These are phyloP conservation scores for Tipula helvola DNA, from an alignment of 2,888 invertebrate species.

Conservation along the genomic window DNA sequence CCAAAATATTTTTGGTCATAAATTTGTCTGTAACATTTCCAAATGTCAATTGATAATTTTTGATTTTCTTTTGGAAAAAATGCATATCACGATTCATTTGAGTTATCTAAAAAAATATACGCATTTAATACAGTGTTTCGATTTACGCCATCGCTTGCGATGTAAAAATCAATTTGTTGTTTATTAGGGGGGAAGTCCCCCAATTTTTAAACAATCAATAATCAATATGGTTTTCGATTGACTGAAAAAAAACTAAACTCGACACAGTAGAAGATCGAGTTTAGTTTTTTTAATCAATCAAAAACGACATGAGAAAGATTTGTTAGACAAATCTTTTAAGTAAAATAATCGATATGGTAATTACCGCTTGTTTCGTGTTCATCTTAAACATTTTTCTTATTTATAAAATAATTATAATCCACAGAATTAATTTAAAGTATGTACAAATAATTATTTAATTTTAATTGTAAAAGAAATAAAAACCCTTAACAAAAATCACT, in stretches of 20 bases:
- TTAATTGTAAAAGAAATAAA: neutral
- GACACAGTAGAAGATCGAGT: no score
- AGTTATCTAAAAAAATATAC: neutral
- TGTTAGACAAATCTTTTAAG: neutral
- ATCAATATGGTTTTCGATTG: neutral
- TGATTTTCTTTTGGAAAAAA: neutral
- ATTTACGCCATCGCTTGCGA: neutral
- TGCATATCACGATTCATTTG: constrained; percentile 4
- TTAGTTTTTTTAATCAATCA: no score
- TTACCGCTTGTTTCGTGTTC: neutral
- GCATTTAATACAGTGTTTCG: neutral
- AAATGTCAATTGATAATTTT: neutral
- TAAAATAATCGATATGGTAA: neutral
- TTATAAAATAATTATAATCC: neutral
- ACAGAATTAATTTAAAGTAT: neutral
- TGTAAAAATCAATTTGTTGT: neutral
- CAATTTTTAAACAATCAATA: neutral
- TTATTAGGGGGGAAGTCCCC: neutral
- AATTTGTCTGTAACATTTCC: neutral
- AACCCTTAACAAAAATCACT: neutral
- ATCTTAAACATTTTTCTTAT: neutral
- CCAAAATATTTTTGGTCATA: neutral
- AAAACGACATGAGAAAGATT: neutral
- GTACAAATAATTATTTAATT: neutral
- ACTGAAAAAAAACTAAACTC: no score